Percentiles rank a stretch among this genome's conserved stretches.
These are phyloP conservation scores for Parnassius glacialis DNA, from an alignment of 2,888 invertebrate species.

Conservation along the genomic window DNA sequence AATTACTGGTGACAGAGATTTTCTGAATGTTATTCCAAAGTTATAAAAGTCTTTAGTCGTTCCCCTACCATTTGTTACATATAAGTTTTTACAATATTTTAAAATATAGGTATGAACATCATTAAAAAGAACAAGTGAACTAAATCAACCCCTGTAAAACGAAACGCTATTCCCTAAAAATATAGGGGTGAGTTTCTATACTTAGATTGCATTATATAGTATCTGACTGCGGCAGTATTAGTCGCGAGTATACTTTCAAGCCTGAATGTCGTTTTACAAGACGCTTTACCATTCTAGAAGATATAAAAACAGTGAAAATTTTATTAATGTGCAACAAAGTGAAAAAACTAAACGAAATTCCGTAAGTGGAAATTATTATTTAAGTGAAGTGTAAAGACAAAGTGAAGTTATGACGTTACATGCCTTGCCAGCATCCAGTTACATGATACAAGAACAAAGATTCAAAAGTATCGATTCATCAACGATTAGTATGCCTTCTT, in stretches of 20 bases:
- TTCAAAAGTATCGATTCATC: slow-evolving; percentile 69
- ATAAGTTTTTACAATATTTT: too few species aligned
- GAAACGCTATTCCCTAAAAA: slow-evolving; percentile 42
- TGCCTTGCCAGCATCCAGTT: slow-evolving; percentile 72
- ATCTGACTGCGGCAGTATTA: slow-evolving; percentile 51
- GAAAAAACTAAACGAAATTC: slow-evolving; percentile 53
- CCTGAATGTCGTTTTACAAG: slow-evolving; percentile 70
- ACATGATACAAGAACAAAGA: slow-evolving; percentile 71
- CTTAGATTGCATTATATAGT: slow-evolving; percentile 43
- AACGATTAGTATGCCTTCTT: slow-evolving; percentile 81
- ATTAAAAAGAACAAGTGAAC: not conserved
- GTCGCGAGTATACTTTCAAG: slow-evolving; percentile 51
- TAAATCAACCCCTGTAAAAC: slow-evolving; percentile 46
- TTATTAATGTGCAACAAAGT: slow-evolving; percentile 52
- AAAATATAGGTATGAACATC: too few species aligned
- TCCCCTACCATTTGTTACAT: too few species aligned
- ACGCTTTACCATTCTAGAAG: slow-evolving; percentile 43
- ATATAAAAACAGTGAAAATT: slow-evolving; percentile 40
- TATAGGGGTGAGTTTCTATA: slow-evolving; percentile 48
- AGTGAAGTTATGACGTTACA: slow-evolving; percentile 79
- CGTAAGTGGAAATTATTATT: slow-evolving; percentile 49
- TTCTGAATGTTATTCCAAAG: too few species aligned
- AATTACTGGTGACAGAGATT: too few species aligned
- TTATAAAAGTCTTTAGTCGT: too few species aligned
- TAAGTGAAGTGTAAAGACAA: slow-evolving; percentile 59